These are phyloP conservation scores for Pilophorus perplexus DNA, from an alignment of 2,888 invertebrate species.

Conservation along the genomic window DNA sequence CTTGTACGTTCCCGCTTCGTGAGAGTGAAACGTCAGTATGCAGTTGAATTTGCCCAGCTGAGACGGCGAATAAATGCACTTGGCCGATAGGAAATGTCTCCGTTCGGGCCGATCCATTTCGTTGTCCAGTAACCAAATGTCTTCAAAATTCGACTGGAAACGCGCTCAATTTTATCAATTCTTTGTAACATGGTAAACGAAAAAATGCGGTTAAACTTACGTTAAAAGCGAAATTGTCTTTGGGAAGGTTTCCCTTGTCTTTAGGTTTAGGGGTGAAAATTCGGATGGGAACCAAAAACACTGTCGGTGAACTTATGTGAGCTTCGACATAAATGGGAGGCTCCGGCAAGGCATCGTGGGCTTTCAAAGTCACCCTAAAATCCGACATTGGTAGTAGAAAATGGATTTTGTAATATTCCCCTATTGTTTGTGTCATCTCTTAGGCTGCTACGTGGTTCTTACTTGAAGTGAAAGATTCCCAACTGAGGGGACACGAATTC, in stretches of 20 bases:
- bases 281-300: background rate
- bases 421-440: too few relatives aligned
- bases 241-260: background rate
- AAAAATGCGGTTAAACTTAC: too few relatives aligned
- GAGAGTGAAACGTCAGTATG: background rate
- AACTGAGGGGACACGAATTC: constrained; percentile 14
- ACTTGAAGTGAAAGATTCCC: constrained; percentile 10
- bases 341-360: constrained; percentile 4
- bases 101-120: background rate
- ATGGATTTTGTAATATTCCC: too few relatives aligned
- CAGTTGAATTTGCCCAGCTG: constrained; percentile 30
- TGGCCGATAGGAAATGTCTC: background rate
- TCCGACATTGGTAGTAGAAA: too few relatives aligned
- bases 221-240: too few relatives aligned
- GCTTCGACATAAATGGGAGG: constrained; percentile 17
- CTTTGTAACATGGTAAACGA: too few relatives aligned
- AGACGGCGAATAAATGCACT: constrained; percentile 25
- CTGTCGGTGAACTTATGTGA: constrained; percentile 12
- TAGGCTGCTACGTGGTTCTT: too few relatives aligned
- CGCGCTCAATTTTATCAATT: too few relatives aligned
- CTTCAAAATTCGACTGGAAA: constrained; percentile 21
- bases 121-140: constrained; percentile 2
- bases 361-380: background rate
- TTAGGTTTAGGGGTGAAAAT: background rate
- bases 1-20: constrained; percentile 3